phyloP scores from a whole-genome alignment of 53 echinoderm and acorn worm species.

The Apostichopus leukothele region DNA sequence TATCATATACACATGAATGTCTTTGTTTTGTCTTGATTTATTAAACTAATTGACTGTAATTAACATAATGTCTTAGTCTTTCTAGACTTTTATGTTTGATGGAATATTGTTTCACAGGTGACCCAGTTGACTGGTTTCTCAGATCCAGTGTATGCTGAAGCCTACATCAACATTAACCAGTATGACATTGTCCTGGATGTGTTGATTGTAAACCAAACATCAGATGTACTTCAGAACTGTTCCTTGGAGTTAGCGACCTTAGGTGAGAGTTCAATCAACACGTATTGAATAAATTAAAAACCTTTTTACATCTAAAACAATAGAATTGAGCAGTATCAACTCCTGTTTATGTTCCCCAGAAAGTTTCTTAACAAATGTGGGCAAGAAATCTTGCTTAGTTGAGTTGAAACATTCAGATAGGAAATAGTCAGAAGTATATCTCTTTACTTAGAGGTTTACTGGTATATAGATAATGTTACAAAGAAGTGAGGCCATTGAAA shows the following conservation, averaged over 20 bases:
- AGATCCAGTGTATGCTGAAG: conserved; percentile 96
- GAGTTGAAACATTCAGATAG: too few relatives aligned
- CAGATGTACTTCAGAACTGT: conserved; percentile 94
- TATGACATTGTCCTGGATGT: conserved; percentile 98
- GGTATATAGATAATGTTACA: too few relatives aligned
- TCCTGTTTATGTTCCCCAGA: too few relatives aligned
- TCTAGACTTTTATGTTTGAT: neutral
- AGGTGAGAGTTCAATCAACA: conserved; percentile 55
- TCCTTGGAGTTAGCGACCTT: conserved; percentile 96
- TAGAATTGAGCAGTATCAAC: too few relatives aligned
- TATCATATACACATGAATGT: too few relatives aligned
- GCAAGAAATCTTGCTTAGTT: too few relatives aligned
- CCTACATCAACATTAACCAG: conserved; percentile 99
- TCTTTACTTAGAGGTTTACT: too few relatives aligned
- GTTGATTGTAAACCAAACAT: conserved; percentile 89
- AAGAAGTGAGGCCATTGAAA: too few relatives aligned
- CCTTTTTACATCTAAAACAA: too few relatives aligned
- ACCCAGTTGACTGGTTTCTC: conserved; percentile 99
- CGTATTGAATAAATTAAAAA: too few relatives aligned
- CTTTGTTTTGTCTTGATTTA: neutral
- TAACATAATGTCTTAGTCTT: neutral
- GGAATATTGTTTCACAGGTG: conserved; percentile 52
- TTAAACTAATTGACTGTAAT: neutral
- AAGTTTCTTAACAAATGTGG: too few relatives aligned
- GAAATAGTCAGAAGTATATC: too few relatives aligned